Evolutionary conservation across 1,140 invertebrate genomes (phyloP).

Genomic region (Latrodectus geometricus): DNA sequence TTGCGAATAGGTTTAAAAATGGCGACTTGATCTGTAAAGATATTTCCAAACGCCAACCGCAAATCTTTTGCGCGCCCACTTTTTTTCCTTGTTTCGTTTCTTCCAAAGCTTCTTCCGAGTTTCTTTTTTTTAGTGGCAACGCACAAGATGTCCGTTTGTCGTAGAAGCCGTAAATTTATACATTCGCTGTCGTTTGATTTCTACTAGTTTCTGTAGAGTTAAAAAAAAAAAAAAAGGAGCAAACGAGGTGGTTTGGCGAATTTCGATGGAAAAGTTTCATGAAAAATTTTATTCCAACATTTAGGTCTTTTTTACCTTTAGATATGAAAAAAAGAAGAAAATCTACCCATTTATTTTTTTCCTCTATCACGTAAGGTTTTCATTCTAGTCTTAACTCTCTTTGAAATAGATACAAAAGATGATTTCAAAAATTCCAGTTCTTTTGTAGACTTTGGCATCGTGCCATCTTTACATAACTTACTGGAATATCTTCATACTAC

Average conservation of each 20-base stretch:
- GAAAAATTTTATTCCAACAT: background rate
- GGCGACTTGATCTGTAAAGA: conserved; percentile 50
- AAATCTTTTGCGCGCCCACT: conserved; percentile 36
- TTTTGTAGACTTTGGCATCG: background rate
- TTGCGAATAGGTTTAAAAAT: conserved; percentile 56
- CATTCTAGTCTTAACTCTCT: background rate
- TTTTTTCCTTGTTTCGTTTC: conserved; percentile 1
- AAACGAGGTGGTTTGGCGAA: conserved; percentile 38
- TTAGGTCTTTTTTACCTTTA: background rate
- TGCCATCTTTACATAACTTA: background rate
- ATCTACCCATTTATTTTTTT: background rate
- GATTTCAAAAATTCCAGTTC: background rate
- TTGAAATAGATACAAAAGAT: background rate
- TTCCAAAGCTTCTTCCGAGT: background rate
- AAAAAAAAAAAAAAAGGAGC: background rate
- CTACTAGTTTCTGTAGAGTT: background rate
- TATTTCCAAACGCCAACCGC: conserved; percentile 51
- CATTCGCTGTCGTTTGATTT: conserved; percentile 46
- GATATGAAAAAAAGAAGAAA: background rate
- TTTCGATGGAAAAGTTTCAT: background rate
- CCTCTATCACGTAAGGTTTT: background rate
- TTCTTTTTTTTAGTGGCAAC: conserved; percentile 13
- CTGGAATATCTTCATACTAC: background rate
- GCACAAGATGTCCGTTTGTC: conserved; percentile 41
- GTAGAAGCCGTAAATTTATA: conserved; percentile 51